A percentile compares a stretch with the other conserved stretches of the same genome.
phyloP scores from a whole-genome alignment of 2,888 invertebrate species.

The Plemyria rubiginata region DNA sequence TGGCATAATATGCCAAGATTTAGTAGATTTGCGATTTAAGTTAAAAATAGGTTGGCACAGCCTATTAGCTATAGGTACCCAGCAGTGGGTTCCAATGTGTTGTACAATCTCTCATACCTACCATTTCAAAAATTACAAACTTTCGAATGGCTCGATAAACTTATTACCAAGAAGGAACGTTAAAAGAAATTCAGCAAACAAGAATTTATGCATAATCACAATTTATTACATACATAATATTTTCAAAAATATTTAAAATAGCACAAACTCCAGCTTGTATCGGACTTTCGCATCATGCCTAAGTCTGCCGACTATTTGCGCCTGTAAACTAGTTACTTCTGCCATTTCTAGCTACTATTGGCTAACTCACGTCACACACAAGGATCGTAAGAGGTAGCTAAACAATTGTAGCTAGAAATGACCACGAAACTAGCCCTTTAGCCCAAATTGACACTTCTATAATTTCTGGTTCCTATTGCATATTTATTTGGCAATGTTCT shows the following conservation, averaged over 20 bases:
- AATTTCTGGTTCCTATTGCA: conserved; percentile 18
- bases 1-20: too few relatives aligned
- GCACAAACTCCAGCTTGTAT: conserved; percentile 16
- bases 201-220: conserved; percentile 27
- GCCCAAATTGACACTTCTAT: conserved; percentile 19
- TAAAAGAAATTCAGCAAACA: conserved; percentile 1
- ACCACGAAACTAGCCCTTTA: background rate
- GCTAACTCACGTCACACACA: background rate
- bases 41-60: too few relatives aligned
- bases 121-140: background rate
- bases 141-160: background rate
- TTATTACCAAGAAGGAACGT: background rate
- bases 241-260: conserved; percentile 19
- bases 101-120: too few relatives aligned
- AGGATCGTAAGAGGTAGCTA: background rate
- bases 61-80: too few relatives aligned
- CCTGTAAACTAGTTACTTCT: background rate
- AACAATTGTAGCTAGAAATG: background rate
- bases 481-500: conserved; percentile 25
- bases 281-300: conserved; percentile 8
- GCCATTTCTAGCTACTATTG: background rate
- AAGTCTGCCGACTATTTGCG: background rate
- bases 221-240: conserved; percentile 27
- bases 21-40: too few relatives aligned
- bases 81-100: too few relatives aligned